Evolutionary conservation across 2,797 vertebrate genomes (phyloP), one percentile per base, ranked within the genome.

Genomic region (Peromyscus nudipes): DNA sequence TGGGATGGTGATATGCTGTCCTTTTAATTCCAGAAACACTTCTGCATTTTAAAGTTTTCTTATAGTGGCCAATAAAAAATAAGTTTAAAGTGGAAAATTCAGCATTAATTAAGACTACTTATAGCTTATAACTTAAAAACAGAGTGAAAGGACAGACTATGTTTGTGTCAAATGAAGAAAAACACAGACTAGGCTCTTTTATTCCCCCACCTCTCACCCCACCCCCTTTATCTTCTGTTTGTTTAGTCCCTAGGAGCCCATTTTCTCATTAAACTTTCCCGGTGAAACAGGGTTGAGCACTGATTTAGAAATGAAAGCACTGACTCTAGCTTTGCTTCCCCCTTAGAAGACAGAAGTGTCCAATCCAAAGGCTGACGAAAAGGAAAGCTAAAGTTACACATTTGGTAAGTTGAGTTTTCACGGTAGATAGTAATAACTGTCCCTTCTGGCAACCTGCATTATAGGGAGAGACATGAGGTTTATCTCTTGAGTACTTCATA

Each of bases 291-390:
- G 88, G 93, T 81, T 43, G 49, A 31, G 60, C 37, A 69, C n/a
- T 87, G 92, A 73, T 89, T 64, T 60, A 87, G 73, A 94, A 86
- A 96, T 91, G 6, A 60, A 64, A 80, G 37, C 71, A 27, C 69
- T 98, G 65, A 81, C 4, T 55, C 90, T 84, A 83, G 0, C 83
- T 97, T 87, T 96, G 57, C 37, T 94, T 82, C 95, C 83, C 62
- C 55, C 85, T 67, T 60, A 99, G 99, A 97, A 98, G 92, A 97
- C 96, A 89, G 98, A 98, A 96, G 96, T 97, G 95, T 97, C 98
- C 89, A 96, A 97, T 97, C 97, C 96, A 98, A 99, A 99, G 98
- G 69, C 97, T 97, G 97, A 98, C 95, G 98, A 97, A 97, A 98
- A 98, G 94, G 82, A 97, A 89, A 98, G 98, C 97, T 99, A 99